Conservation (phyloP, 2,888 invertebrate genomes). For the Ephialtes manifestator region DNA sequence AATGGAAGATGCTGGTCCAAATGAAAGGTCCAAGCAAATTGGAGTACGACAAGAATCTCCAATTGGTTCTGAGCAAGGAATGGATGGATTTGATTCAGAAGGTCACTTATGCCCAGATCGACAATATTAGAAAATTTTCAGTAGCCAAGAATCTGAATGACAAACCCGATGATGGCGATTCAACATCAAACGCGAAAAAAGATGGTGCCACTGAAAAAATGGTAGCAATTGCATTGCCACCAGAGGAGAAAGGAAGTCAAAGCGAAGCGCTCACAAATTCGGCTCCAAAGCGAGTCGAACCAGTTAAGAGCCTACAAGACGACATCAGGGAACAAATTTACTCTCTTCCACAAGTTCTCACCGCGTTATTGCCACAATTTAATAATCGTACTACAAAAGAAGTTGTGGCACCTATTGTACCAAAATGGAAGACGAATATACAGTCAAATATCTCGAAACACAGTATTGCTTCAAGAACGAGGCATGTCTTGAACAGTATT, state of each 20-base stretch:
- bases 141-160: slow-evolving; percentile 66
- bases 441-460: slow-evolving; percentile 85
- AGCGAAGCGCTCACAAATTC: not conserved
- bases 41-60: slow-evolving; percentile 85
- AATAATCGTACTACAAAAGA: slow-evolving; percentile 66
- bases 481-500: slow-evolving; percentile 90
- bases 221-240: slow-evolving; percentile 46
- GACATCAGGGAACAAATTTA: slow-evolving; percentile 73
- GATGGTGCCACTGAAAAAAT: slow-evolving; percentile 57
- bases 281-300: slow-evolving; percentile 30
- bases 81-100: slow-evolving; percentile 87
- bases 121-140: slow-evolving; percentile 77
- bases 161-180: slow-evolving; percentile 45
- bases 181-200: slow-evolving; percentile 42
- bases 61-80: slow-evolving; percentile 86
- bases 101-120: slow-evolving; percentile 82
- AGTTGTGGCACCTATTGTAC: slow-evolving; percentile 76
- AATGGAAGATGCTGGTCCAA: slow-evolving; percentile 86
- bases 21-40: slow-evolving; percentile 86
- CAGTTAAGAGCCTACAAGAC: slow-evolving; percentile 53
- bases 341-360: slow-evolving; percentile 85
- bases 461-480: slow-evolving; percentile 89
- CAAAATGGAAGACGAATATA: slow-evolving; percentile 87
- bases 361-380: slow-evolving; percentile 84
- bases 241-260: slow-evolving; percentile 22